Base-by-base conservation (phyloP, 2,888 invertebrate genomes). In the Zonitis immaculata region DNA sequence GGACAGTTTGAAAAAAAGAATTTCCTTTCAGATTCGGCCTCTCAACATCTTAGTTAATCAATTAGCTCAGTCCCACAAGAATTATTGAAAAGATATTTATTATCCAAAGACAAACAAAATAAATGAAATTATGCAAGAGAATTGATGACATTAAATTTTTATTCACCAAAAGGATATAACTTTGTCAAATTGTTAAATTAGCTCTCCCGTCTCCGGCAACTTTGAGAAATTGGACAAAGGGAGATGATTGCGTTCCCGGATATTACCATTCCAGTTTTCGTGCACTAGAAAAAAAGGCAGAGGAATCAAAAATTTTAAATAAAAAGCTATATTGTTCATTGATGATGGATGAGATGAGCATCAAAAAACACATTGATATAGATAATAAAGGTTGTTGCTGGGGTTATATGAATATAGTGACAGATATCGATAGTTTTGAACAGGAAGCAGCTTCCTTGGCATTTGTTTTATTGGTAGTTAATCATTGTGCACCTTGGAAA, bases 111-210 rank as follows among this genome's bases (percentile, higher is more conserved):
- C 5, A 22, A 22, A 22, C 3, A 22, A 5, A 22, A 22, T 22
- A 5, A 4, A 5, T 4, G 3, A 5, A 22, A 4, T 4, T 22
- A 22, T 22, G 3, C 22, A 22, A 22, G 5, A 22, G 22, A 22
- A 22, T 22, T 22, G 5, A 22, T 16, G n/a, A 49, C 49, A 6
- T 12, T 48, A 9, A 9, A 52, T 28, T 52, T 35, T 43, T 47
- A 48, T 27, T 48, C 47, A 2, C 9, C 20, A n/a, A 27, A 25
- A n/a, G 65, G 66, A 7, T 66, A 67, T 47, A 44, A 46, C 22
- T 65, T 57, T 57, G 35, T 35, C 8, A 35, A 16, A 14, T 16
- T 8, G 8, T 35, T 4, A 35, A 35, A 3, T 35, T 16, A 9
- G 35, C 35, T 9, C 16, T 35, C 11, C 6, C 30, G 2, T 12